Base-by-base conservation (phyloP, 2,888 invertebrate genomes). In the Laothoe populi region DNA sequence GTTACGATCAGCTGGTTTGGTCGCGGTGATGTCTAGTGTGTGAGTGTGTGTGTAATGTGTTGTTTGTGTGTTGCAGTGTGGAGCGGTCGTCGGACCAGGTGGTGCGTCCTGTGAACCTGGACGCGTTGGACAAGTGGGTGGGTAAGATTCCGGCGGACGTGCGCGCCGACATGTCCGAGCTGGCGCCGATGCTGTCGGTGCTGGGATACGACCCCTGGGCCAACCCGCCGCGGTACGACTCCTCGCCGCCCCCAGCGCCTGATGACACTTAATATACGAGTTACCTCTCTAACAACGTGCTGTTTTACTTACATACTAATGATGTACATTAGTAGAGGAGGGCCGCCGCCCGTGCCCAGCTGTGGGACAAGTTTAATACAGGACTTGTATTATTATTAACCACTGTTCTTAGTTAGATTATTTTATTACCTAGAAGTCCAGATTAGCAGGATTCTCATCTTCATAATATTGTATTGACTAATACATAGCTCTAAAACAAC, bases 31-130 rank as follows among this genome's bases (percentile, higher is more conserved):
- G 10, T 13, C 11, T 13, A 13, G 38, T 38, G 10, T 10, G 38
- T 38, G 1, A 4, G 35, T n/a, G 11, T 48, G 62, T 62, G 63
- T 61, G 26, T 59, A 13, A 2, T 23, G 11, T 59, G 42, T 24
- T 19, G 11, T 10, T 16, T 53, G 5, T 35, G 57, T 70, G 66
- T 90, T 88, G 62, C 94, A 99, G 98, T 91, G 98, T 98, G 84
- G 99, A 99, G 93, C 95, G 99, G 66, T 99, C 99, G 57, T 98
- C 98, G 68, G 99, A 99, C 94, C 99, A 99, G 94, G 99, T 99
- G 77, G 98, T 99, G 87, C 99, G 99, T 81, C 98, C 99, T 13
- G 97, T 99, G 66, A 99, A 99, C 93, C 94, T 98, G 81, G 99
- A 99, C 90, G 99, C 99, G 57, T 94, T 99, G 69, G 95, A 95